Conservation (phyloP, 2,113 vertebrate genomes). For the Austrofundulus limnaeus region DNA sequence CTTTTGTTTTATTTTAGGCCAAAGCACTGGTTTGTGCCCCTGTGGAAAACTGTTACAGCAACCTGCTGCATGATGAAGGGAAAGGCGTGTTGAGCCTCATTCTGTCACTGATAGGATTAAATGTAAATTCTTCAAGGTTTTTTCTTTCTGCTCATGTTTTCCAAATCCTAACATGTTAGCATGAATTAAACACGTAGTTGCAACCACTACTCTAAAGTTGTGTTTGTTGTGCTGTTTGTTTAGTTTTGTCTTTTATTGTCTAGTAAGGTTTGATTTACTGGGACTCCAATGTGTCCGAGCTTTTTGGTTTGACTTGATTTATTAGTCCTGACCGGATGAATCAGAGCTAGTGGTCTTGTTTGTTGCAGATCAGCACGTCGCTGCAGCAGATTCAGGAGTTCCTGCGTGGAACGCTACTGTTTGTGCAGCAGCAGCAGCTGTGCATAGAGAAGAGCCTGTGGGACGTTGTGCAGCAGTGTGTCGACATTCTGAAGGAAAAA, state of each 20-base stretch:
- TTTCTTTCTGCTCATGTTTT: neutral
- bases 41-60: constrained; percentile 89
- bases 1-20: constrained; percentile 75
- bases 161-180: constrained; percentile 2
- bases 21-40: constrained; percentile 83
- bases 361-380: constrained; percentile 82
- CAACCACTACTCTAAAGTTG: too few species aligned
- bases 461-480: constrained; percentile 73
- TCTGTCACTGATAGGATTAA: constrained; percentile 90
- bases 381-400: constrained; percentile 79
- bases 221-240: neutral
- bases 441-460: constrained; percentile 78
- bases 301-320: neutral
- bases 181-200: neutral
- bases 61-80: constrained; percentile 80
- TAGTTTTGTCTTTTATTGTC: neutral
- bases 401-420: constrained; percentile 84
- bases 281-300: neutral
- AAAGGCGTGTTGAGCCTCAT: constrained; percentile 86
- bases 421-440: constrained; percentile 83
- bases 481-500: constrained; percentile 82
- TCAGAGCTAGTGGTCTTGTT: neutral
- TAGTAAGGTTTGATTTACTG: too few species aligned
- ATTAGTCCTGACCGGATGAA: neutral
- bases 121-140: constrained; percentile 74